Evolutionary conservation across 2,888 invertebrate genomes (phyloP), one percentile per base, ranked within the genome.

Genomic region (Catocala sponsa): DNA sequence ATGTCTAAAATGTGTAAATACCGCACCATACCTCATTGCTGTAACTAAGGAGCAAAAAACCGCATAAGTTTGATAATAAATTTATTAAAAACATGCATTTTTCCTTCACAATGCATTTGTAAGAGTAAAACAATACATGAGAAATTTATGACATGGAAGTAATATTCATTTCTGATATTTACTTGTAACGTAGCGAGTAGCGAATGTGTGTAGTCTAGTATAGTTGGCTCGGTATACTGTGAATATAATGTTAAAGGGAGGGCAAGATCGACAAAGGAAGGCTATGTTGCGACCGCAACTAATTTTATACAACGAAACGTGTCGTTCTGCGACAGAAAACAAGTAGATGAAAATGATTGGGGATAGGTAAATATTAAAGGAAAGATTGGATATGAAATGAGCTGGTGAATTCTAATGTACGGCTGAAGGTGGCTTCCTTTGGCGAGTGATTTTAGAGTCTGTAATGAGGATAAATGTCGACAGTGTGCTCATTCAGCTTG

Each of bases 1-100:
- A 59, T 51, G 48, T 48, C 50, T 56, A 46, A 52, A 54, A 48
- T 72, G 55, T 78, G 73, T 68, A 78, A 73, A 80, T 81, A 89
- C 86, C 86, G 86, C 82, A 82, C 79, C 86, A 84, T 88, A 89
- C 89, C 89, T 89, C 89, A 89, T 85, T 76, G 80, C 83, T 82
- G 79, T 86, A 84, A 83, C 51, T 66, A 71, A 53, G 68, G 61
- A 38, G 65, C 63, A 68, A 66, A 65, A 70, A 46, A 55, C 60
- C 35, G 49, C 52, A 50, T 50, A 62, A 5, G 41, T 62, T 56
- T 50, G 59, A 57, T 52, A 50, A 55, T 33, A 56, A 52, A 57
- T 38, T 44, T 62, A 57, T 52, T 10, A 42, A 59, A n/a, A 44
- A 46, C 51, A 59, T 38, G 35, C 12, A 46, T 51, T 61, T 50